Evolutionary conservation across 2,113 vertebrate genomes (phyloP).

Genomic region (Brachyhypopomus occidentalis): DNA sequence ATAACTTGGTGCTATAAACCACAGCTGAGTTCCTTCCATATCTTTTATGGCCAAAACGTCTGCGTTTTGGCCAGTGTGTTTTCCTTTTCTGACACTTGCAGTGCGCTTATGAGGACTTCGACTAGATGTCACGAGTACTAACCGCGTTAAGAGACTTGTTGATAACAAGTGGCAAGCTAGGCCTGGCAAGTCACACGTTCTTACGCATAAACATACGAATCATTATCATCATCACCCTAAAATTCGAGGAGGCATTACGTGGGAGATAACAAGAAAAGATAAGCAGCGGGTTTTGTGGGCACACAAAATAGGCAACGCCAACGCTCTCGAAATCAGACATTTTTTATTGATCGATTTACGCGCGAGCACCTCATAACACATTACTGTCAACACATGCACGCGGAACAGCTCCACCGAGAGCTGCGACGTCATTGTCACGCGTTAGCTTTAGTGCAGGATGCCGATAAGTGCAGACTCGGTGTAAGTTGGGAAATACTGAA

Average conservation of each 20-base stretch:
- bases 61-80: too few species aligned
- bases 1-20: not conserved
- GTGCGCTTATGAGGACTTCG: too few species aligned
- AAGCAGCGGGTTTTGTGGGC: not conserved
- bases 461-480: not conserved
- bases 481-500: not conserved
- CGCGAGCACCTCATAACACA: constrained; percentile 5
- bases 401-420: not conserved
- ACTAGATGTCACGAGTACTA: too few species aligned
- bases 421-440: not conserved
- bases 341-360: constrained; percentile 31
- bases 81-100: too few species aligned
- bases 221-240: too few species aligned
- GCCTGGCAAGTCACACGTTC: too few species aligned
- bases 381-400: not conserved
- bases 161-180: too few species aligned
- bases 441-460: not conserved
- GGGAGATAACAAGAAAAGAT: not conserved
- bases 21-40: not conserved
- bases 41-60: too few species aligned
- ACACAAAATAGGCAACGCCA: not conserved
- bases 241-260: not conserved
- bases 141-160: too few species aligned
- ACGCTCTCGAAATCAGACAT: constrained; percentile 11
- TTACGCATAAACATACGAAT: too few species aligned